Evolutionary conservation across 2,888 invertebrate genomes (phyloP).

Genomic region (Opisthograptis luteolata): DNA sequence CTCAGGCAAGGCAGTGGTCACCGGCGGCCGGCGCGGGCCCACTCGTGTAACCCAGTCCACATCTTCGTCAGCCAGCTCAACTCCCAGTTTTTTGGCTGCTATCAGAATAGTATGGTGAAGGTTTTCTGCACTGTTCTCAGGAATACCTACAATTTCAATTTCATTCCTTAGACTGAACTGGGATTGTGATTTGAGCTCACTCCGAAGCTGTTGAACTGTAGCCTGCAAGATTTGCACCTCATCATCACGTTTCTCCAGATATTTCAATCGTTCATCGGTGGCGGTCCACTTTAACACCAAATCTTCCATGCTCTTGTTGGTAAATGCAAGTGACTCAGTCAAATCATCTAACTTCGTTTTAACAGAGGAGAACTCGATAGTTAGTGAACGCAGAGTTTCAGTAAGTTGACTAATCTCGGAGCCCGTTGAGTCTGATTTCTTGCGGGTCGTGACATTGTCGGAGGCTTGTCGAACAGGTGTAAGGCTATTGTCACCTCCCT

Average conservation of each 20-base stretch:
- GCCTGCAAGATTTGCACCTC: neutral
- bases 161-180: conserved; percentile 5
- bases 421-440: neutral
- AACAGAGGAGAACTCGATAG: conserved; percentile 1
- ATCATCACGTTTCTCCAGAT: conserved; percentile 6
- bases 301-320: neutral
- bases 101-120: conserved; percentile 3
- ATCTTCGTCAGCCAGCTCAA: neutral
- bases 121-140: conserved; percentile 3
- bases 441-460: conserved; percentile 1
- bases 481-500: neutral
- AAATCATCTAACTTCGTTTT: conserved; percentile 3
- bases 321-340: conserved; percentile 1
- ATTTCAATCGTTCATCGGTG: conserved; percentile 1
- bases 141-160: conserved; percentile 12
- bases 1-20: conserved; percentile 8
- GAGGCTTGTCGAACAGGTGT: conserved; percentile 2
- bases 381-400: neutral
- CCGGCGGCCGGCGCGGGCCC: conserved; percentile 3
- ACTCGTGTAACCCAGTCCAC: conserved; percentile 12
- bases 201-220: conserved; percentile 1
- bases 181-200: conserved; percentile 3
- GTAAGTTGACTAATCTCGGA: conserved; percentile 3
- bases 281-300: neutral
- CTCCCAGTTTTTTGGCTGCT: conserved; percentile 1